Percentiles rank a stretch among this genome's conserved stretches.
phyloP scores from a whole-genome alignment of 2,113 vertebrate species.

The Apus apus region DNA sequence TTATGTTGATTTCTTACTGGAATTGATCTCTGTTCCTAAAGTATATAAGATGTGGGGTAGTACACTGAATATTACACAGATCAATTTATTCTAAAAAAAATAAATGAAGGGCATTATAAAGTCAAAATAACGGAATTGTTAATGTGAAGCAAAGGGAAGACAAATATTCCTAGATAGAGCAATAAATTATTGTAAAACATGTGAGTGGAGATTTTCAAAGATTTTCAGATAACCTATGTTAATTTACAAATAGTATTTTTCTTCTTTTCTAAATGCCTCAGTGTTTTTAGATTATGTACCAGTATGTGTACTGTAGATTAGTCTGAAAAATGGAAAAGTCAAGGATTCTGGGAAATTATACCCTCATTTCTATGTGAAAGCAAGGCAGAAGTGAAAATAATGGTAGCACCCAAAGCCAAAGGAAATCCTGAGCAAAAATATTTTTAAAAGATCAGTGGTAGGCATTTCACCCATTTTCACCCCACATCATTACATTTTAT shows the following conservation, averaged over 20 bases:
- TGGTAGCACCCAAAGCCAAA: neutral
- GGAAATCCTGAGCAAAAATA: neutral
- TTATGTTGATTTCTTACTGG: neutral
- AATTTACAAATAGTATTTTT: neutral
- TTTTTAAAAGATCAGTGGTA: neutral
- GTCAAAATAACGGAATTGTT: neutral
- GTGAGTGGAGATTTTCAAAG: neutral
- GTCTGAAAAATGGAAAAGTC: neutral
- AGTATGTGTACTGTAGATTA: neutral
- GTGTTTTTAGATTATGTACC: neutral
- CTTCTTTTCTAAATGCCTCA: neutral
- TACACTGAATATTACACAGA: neutral
- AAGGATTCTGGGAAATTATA: neutral
- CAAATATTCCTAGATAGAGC: neutral
- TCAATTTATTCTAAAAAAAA: neutral
- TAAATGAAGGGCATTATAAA: neutral
- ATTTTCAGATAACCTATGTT: neutral
- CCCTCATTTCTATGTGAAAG: neutral
- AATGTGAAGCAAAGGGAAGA: neutral
- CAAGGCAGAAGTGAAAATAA: neutral
- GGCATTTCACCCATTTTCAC: neutral
- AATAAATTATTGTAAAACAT: neutral
- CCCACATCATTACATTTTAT: neutral
- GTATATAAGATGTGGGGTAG: neutral
- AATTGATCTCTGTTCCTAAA: neutral